Evolutionary conservation across 2,888 invertebrate species (phyloP).

Genomic region (Drosophila nr. perissopoda): DNA sequence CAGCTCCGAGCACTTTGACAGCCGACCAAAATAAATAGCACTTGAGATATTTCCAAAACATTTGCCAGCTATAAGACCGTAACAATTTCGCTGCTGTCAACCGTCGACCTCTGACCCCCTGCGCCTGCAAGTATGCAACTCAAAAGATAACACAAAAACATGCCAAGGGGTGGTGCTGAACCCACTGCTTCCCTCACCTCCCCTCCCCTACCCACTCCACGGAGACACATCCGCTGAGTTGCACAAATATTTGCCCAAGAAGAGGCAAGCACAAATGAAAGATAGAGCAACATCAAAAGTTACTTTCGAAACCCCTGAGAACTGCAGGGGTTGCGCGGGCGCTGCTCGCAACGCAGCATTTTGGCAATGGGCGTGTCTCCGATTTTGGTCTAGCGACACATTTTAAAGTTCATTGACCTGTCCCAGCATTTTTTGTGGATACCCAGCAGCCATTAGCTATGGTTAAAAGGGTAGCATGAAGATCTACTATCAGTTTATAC

Average conservation of each 20-base stretch:
- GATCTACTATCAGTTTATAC: neutral
- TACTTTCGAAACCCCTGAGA: constrained; percentile 23
- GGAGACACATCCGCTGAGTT: constrained; percentile 57
- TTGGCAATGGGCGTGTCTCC: constrained; percentile 46
- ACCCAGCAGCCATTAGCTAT: neutral
- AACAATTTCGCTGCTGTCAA: constrained; percentile 48
- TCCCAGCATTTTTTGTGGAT: constrained; percentile 33
- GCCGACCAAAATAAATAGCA: constrained; percentile 74
- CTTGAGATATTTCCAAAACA: constrained; percentile 81
- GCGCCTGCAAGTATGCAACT: constrained; percentile 68
- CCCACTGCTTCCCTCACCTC: neutral
- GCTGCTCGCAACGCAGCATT: constrained; percentile 14
- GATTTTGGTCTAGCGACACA: constrained; percentile 39
- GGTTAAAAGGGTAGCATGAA: neutral
- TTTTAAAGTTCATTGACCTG: constrained; percentile 78
- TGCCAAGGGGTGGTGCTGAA: constrained; percentile 35
- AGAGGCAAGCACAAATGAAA: constrained; percentile 21
- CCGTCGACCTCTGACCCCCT: neutral
- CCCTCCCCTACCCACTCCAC: too few relatives aligned
- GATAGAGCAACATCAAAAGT: constrained; percentile 46
- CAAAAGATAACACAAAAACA: constrained; percentile 65
- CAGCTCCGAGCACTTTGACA: constrained; percentile 49
- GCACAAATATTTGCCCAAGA: constrained; percentile 75
- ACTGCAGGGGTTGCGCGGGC: constrained; percentile 38
- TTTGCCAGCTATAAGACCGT: constrained; percentile 67